Conservation (phyloP, 64 coral and sea anemone species). For the Montipora foliosa region DNA sequence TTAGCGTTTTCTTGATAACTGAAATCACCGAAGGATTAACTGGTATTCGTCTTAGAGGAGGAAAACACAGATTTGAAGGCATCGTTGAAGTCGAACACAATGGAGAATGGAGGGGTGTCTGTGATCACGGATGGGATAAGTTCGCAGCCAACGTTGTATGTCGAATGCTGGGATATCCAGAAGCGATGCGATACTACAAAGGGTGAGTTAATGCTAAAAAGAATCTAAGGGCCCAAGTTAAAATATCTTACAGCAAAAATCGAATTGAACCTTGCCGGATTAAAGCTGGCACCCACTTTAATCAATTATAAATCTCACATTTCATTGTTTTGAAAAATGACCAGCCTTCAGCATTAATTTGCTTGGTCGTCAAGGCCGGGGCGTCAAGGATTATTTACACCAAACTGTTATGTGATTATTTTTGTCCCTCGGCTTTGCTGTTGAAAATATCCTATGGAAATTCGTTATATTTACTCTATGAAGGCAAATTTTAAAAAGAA, state of each 20-base stretch:
- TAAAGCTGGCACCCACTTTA: background rate
- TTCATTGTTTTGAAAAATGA: background rate
- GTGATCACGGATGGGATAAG: conserved; percentile 73
- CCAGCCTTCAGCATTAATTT: background rate
- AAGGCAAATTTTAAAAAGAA: too few relatives aligned
- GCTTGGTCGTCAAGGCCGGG: background rate
- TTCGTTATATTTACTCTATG: too few relatives aligned
- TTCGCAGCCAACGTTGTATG: conserved; percentile 63
- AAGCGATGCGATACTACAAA: conserved; percentile 49
- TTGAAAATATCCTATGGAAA: too few relatives aligned
- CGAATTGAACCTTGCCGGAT: background rate
- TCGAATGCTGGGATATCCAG: conserved; percentile 71
- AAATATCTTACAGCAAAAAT: background rate
- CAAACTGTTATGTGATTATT: too few relatives aligned
- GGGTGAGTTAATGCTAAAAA: conserved; percentile 22
- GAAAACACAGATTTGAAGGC: conserved; percentile 67
- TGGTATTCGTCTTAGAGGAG: conserved; percentile 63
- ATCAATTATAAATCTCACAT: background rate
- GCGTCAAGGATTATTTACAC: background rate
- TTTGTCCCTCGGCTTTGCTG: too few relatives aligned
- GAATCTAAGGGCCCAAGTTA: background rate
- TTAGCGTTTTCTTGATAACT: conserved; percentile 1
- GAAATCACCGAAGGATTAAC: background rate
- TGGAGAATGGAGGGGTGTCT: conserved; percentile 67
- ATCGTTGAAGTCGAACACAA: conserved; percentile 52